Evolutionary conservation across 2,113 vertebrate genomes (phyloP).

Genomic region (Herpailurus yagouaroundi): DNA sequence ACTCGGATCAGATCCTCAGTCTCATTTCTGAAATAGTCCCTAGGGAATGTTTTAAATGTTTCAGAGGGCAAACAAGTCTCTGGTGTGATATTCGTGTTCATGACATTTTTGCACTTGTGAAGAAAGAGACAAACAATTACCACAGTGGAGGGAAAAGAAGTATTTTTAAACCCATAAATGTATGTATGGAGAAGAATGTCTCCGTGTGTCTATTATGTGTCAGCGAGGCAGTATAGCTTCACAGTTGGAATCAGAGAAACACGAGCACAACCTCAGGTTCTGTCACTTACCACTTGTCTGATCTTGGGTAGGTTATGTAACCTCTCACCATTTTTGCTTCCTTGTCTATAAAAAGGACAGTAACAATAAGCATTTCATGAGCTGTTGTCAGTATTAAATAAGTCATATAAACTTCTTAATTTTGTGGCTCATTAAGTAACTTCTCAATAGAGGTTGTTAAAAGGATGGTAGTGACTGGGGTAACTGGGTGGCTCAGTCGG

Average conservation of each 20-base stretch:
- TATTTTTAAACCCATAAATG: background rate
- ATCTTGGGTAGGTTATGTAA: background rate
- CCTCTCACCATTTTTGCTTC: background rate
- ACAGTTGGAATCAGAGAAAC: background rate
- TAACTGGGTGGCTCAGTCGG: too few relatives aligned
- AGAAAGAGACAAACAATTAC: constrained; percentile 29
- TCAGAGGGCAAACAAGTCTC: constrained; percentile 11
- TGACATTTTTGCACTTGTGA: constrained; percentile 6
- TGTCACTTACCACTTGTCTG: background rate
- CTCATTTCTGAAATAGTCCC: background rate
- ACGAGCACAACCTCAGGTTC: background rate
- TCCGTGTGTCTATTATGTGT: background rate
- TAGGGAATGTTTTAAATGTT: background rate
- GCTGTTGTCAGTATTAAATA: background rate
- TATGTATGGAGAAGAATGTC: background rate
- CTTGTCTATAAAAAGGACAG: background rate
- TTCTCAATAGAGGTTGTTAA: constrained; percentile 13
- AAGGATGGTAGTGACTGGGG: background rate
- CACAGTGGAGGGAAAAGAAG: background rate
- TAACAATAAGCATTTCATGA: background rate
- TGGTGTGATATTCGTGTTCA: background rate
- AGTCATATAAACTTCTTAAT: background rate
- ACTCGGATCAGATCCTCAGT: background rate
- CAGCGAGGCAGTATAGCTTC: background rate
- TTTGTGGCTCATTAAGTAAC: background rate